phyloP scores from a whole-genome alignment of 2,113 vertebrate species.

The Junco hyemalis region DNA sequence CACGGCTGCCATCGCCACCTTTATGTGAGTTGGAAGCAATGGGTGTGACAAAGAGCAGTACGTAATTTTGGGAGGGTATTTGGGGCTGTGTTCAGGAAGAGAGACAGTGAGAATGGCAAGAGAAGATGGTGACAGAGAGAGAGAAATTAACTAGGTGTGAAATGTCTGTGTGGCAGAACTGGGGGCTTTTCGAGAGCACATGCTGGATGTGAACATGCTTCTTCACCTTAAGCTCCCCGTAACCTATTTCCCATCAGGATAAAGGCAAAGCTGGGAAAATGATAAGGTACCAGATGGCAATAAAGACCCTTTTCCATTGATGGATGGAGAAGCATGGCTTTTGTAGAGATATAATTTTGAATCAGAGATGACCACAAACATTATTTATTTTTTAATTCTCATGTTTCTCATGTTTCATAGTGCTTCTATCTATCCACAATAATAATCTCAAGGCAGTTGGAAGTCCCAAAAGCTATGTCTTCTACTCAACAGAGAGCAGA shows the following conservation, averaged over 20 bases:
- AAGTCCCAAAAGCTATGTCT: background rate
- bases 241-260: background rate
- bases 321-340: background rate
- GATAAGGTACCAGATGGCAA: background rate
- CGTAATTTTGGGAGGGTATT: background rate
- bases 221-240: background rate
- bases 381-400: background rate
- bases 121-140: background rate
- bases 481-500: background rate
- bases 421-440: background rate
- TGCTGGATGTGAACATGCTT: background rate
- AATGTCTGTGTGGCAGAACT: background rate
- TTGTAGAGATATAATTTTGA: background rate
- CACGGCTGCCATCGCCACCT: rapidly evolving
- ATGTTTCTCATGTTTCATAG: background rate
- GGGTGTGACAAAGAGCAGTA: background rate
- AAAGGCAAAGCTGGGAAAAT: background rate
- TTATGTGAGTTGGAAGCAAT: background rate
- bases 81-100: background rate
- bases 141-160: background rate
- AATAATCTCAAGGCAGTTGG: background rate
- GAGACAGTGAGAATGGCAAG: background rate
- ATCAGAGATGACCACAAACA: background rate
- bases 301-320: background rate
- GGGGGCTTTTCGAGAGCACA: background rate